Percentiles rank a stretch among this genome's conserved stretches.
phyloP scores from a whole-genome alignment of 2,888 invertebrate species.

The Corbicula japonica region DNA sequence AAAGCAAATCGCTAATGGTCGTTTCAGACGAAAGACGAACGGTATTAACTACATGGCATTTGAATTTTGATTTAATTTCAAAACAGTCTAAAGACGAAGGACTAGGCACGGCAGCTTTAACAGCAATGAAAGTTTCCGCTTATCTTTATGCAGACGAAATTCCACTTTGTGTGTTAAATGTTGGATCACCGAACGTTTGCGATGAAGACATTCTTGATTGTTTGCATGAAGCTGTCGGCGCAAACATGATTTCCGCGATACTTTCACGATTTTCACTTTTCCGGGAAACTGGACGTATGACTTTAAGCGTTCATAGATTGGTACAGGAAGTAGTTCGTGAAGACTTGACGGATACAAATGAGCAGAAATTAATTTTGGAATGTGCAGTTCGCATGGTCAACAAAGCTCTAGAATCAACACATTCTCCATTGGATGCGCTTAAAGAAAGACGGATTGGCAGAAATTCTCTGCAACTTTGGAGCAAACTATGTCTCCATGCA shows the following conservation, averaged over 20 bases:
- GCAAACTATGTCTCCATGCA: too few species aligned
- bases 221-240: neutral
- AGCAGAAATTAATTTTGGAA: neutral
- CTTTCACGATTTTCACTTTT: conserved; percentile 30
- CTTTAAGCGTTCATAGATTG: conserved; percentile 30
- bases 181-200: neutral
- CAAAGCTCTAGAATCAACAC: too few species aligned
- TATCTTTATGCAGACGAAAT: neutral
- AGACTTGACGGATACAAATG: neutral
- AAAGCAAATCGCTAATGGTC: too few species aligned
- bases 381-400: conserved; percentile 24
- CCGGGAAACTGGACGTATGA: neutral
- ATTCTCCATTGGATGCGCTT: conserved; percentile 1
- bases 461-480: conserved; percentile 21
- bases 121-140: neutral
- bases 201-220: neutral
- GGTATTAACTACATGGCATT: too few species aligned
- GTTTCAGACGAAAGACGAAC: neutral
- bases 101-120: neutral
- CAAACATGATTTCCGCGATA: neutral
- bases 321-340: conserved; percentile 41
- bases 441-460: neutral
- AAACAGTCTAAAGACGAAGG: neutral
- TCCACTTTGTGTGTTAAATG: neutral
- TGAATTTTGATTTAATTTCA: neutral